Conservation (phyloP, 1,140 invertebrate genomes). For the Drosophila nannoptera region DNA sequence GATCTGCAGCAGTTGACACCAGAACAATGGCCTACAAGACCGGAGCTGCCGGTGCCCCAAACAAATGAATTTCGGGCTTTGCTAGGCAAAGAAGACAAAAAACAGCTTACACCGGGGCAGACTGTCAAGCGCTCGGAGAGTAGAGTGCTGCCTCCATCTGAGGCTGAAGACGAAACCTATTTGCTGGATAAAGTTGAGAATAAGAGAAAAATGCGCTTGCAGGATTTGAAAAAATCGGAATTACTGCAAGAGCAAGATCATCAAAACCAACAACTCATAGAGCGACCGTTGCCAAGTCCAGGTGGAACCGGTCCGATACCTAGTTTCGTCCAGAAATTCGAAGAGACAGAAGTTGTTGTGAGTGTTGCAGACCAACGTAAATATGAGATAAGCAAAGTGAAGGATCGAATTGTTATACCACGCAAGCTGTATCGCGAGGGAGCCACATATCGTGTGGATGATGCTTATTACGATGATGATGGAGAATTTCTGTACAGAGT, state of each 20-base stretch:
- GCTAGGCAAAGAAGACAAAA: conserved; percentile 56
- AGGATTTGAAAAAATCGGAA: conserved; percentile 53
- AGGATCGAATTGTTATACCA: conserved; percentile 84
- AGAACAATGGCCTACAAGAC: conserved; percentile 50
- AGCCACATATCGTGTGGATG: conserved; percentile 85
- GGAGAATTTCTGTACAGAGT: conserved; percentile 87
- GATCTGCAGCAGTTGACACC: conserved; percentile 47
- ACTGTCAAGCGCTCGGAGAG: conserved; percentile 10
- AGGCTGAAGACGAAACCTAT: conserved; percentile 70
- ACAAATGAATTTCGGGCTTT: conserved; percentile 79
- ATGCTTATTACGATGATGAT: conserved; percentile 88
- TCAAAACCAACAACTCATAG: background rate
- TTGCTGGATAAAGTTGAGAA: conserved; percentile 64
- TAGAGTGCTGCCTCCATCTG: background rate
- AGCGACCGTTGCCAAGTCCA: conserved; percentile 41
- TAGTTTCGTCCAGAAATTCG: conserved; percentile 56
- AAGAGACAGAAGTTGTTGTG: conserved; percentile 78
- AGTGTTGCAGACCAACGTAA: conserved; percentile 57
- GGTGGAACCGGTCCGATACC: conserved; percentile 55
- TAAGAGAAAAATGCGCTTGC: conserved; percentile 66
- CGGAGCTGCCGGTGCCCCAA: conserved; percentile 60
- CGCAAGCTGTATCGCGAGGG: conserved; percentile 81
- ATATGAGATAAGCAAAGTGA: conserved; percentile 63
- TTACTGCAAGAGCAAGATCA: conserved; percentile 9
- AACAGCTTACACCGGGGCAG: conserved; percentile 1